These are phyloP conservation scores for Dynastes hyllus DNA, from an alignment of 2,888 invertebrate genomes.

Conservation along the genomic window DNA sequence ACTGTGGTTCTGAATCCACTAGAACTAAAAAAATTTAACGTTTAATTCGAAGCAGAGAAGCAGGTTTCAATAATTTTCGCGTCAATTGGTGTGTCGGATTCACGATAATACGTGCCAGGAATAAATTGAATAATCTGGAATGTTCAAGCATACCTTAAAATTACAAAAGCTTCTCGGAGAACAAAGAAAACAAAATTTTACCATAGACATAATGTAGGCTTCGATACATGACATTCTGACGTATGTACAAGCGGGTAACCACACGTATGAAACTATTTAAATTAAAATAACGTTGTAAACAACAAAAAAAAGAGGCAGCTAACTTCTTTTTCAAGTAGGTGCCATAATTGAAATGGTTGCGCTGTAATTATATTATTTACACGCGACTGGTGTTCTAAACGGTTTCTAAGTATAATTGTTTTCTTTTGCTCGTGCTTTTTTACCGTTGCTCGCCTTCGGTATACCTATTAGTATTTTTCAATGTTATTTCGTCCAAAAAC, in stretches of 20 bases:
- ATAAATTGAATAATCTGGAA: too few relatives aligned
- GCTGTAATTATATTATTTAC: slow-evolving; percentile 32
- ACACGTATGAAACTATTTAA: slow-evolving; percentile 23
- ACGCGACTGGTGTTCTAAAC: slow-evolving; percentile 28
- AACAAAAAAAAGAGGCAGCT: background rate
- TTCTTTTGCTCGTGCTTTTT: slow-evolving; percentile 30
- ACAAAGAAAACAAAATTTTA: background rate
- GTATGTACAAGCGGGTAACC: background rate
- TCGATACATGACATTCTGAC: background rate
- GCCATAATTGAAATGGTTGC: slow-evolving; percentile 21
- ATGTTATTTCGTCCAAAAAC: slow-evolving; percentile 21
- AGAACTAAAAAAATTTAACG: too few relatives aligned
- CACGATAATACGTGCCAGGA: too few relatives aligned
- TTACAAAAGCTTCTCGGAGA: too few relatives aligned
- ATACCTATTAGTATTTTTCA: slow-evolving; percentile 14
- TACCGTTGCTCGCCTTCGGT: slow-evolving; percentile 26
- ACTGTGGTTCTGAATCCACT: too few relatives aligned
- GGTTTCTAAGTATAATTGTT: slow-evolving; percentile 27
- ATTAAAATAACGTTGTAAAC: slow-evolving; percentile 13
- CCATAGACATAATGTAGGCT: background rate
- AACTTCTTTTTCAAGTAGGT: slow-evolving; percentile 18
- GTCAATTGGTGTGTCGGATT: too few relatives aligned
- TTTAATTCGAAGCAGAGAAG: too few relatives aligned
- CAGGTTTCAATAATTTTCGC: too few relatives aligned
- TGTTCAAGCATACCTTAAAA: too few relatives aligned